Conservation (phyloP, 1,140 invertebrate genomes). For the Euwallacea similis region DNA sequence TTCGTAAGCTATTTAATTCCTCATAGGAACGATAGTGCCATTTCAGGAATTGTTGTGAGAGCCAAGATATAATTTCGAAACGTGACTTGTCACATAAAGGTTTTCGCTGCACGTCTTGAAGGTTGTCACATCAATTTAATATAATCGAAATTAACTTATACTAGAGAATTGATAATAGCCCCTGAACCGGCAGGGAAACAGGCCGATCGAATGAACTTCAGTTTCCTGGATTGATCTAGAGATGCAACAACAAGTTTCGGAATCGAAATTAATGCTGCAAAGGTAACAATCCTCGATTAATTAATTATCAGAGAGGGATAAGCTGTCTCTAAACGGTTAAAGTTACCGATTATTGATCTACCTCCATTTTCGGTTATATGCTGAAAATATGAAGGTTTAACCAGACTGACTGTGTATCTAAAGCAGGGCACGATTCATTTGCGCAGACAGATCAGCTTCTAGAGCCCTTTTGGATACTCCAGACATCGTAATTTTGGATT, state of each 20-base stretch:
- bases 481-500: no score
- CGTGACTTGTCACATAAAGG: background rate
- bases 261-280: slow-evolving; percentile 15
- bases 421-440: no score
- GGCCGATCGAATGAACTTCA: slow-evolving; percentile 9
- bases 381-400: no score
- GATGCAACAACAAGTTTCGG: slow-evolving; percentile 4
- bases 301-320: background rate
- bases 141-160: background rate
- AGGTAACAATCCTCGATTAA: slow-evolving; percentile 22
- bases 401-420: no score
- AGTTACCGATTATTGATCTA: no score
- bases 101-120: background rate
- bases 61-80: slow-evolving; percentile 11
- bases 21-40: slow-evolving; percentile 26
- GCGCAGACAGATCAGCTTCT: no score
- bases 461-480: no score
- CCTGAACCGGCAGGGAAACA: slow-evolving; percentile 5
- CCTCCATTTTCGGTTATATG: no score
- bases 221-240: slow-evolving; percentile 19
- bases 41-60: background rate
- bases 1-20: slow-evolving; percentile 28
- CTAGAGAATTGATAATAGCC: slow-evolving; percentile 12
- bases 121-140: background rate
- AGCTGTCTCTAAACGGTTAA: no score